Percentiles rank a stretch among this genome's conserved stretches.
Evolutionary conservation across 2,797 vertebrate species (phyloP).

Genomic region (Cyclura pinguis): DNA sequence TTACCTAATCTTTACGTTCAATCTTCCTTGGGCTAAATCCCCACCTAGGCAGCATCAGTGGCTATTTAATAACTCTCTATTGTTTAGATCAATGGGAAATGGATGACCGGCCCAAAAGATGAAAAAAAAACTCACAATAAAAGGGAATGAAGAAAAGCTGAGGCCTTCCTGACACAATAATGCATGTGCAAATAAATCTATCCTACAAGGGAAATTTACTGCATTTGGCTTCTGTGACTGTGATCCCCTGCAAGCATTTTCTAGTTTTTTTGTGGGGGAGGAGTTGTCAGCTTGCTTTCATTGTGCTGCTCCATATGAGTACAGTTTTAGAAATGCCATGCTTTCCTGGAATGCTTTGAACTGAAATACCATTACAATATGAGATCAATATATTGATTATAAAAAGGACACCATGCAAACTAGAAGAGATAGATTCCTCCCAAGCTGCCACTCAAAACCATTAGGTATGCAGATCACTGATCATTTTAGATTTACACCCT

Average conservation of each 20-base stretch:
- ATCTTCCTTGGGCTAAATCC: slow-evolving; percentile 27
- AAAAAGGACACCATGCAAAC: slow-evolving; percentile 22
- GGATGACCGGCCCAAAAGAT: slow-evolving; percentile 18
- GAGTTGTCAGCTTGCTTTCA: slow-evolving; percentile 10
- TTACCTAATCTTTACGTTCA: slow-evolving; percentile 34
- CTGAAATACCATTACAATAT: background rate
- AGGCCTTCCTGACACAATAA: slow-evolving; percentile 30
- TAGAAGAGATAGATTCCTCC: background rate
- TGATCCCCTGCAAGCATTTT: slow-evolving; percentile 29
- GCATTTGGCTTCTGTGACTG: slow-evolving; percentile 32
- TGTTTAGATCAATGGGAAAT: slow-evolving; percentile 30
- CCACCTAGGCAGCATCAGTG: slow-evolving; percentile 36
- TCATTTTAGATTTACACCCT: background rate
- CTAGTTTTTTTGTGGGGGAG: slow-evolving; percentile 5
- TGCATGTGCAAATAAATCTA: slow-evolving; percentile 43
- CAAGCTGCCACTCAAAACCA: slow-evolving; percentile 30
- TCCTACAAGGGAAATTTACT: slow-evolving; percentile 38
- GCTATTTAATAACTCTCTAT: slow-evolving; percentile 29
- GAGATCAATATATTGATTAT: slow-evolving; percentile 19
- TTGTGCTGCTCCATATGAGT: slow-evolving; percentile 26
- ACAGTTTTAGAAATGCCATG: background rate
- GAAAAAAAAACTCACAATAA: background rate
- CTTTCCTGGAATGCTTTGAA: background rate
- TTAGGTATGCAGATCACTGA: background rate
- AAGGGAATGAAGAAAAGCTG: background rate